Evolutionary conservation across 2,797 vertebrate species (phyloP), one percentile per base, ranked within the genome.

Genomic region (Scolopax rusticola): DNA sequence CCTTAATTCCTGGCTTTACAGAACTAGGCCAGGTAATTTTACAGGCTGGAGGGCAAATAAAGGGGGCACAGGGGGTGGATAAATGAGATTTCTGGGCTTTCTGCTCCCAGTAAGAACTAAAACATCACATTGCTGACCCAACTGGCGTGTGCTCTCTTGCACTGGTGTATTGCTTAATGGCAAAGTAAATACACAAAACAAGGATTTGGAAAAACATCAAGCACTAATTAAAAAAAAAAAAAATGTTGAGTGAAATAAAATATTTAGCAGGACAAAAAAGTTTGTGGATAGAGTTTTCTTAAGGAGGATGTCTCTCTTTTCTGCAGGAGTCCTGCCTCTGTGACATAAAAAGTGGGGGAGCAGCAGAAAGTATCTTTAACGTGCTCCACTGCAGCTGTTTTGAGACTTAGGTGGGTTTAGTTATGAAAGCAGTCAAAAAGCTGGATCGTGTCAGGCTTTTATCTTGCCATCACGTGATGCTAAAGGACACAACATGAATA

Each of bases 321-420:
- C 77, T 38, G 10, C 2, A 1, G 30, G 60, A 30, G 48, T 68
- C 41, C 21, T 40, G 51, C 19, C 36, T 63, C 60, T 11, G 41
- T 17, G 30, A 48, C 5, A 36, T 1, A 56, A 33, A 69, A 86
- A 38, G 3, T 1, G 5, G 13, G 28, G 43, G 51, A 53, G 28
- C 14, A 79, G 87, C n/a, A 89, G 15, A 16, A 51, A 47, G 12
- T 14, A 80, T 20, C 30, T 32, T n/a, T 5, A 4, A 13, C 0
- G 23, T 50, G 75, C 43, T 16, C 5, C 2, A 4, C 20, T 43
- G 56, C 48, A 48, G 43, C 15, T 85, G 5, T 28, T 30, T 15
- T 1, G 9, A 74, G 60, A 61, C 13, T 47, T 15, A 7, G 0
- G 0, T 4, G 82, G 0, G 4, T 77, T 84, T 60, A 28, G 70